Base-by-base conservation (phyloP, 2,113 vertebrate species). In the Pseudorectes ferrugineus region DNA sequence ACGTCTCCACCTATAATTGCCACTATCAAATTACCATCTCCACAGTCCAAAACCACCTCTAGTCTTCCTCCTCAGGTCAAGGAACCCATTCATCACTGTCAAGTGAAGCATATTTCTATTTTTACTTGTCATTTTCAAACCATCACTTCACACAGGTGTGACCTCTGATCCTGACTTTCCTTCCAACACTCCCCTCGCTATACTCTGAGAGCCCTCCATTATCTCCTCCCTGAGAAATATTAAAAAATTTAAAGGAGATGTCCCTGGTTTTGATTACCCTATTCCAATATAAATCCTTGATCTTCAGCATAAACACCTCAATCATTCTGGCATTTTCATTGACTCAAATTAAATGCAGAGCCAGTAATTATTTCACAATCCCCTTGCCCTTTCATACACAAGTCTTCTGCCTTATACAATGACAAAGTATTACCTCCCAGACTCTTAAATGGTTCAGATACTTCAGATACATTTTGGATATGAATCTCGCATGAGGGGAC, bases 291-390 rank as follows among this genome's bases (percentile, higher is more conserved):
- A 79, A 63, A 68, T 94, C 90, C 88, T 96, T 94, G 88, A 94
- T 95, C 93, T 96, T 92, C 85, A 78, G 65, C 93, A 90, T 88
- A 96, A 96, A 97, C 95, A 97, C 88, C 92, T 97, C 92, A 95
- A 97, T 96, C 95, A 96, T 86, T 78, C 82, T 93, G 92, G 94
- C 94, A 90, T 93, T 96, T 96, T 96, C 92, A 97, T 77, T 72
- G 85, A 96, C 94, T 97, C 88, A 92, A 93, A 97, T 96, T 96
- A 95, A 96, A 96, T 52, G 88, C 79, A 93, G 88, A 90, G 78
- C 42, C 45, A 85, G 88, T 95, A 95, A 96, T 96, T 94, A 95
- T 93, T 92, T 96, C 78, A 77, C 79, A 94, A 66, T 84, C 85
- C 82, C 82, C 57, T 75, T 88, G 93, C 82, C 92, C 94, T 97